Evolutionary conservation across 2,113 vertebrate species (phyloP), one percentile per base, ranked within the genome.

Genomic region (Chinchilla lanigera): DNA sequence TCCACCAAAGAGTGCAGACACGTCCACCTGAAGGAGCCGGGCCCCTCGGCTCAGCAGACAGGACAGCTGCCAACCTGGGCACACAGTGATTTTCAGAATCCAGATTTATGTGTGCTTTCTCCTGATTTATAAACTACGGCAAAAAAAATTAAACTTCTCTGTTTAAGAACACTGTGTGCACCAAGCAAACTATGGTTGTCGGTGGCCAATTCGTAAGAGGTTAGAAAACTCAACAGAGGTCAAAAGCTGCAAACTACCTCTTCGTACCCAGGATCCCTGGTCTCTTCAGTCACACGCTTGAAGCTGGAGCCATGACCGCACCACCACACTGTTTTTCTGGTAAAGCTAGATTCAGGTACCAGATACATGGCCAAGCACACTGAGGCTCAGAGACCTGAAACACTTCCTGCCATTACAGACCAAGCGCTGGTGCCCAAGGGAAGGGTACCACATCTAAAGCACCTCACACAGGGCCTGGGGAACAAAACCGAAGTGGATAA

Each of bases 51-150:
- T 47, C 20, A 14, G 71, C 26, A 71, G 65, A 61, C 22, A 16
- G 65, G 65, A 63, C 14, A 44, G 52, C 28, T 24, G 38, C 47
- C 52, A 50, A 14, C 3, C 11, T 2, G 56, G 35, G 63, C 20
- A 77, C 77, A 1, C 0, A 1, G 22, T 2, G 88, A 85, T 56
- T 38, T 78, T 26, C 60, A 41, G 41, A 93, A 86, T 78, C 20
- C 50, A 56, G 50, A 58, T 61, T 19, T 71, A 14, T 14, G 35
- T 20, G 22, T 58, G 10, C 86, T 83, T 83, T 71, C 86, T 80
- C 78, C 35, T 52, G 63, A 85, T 88, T 85, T 71, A 87, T 77
- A 87, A 95, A 24, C 41, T 65, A 90, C 71, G 86, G 28, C 54
- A 65, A 65, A 90, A 96, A 83, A 35, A 13, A 2, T 56, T 63